A percentile compares a stretch with the other conserved stretches of the same genome.
Evolutionary conservation across 2,888 invertebrate species (phyloP).

Genomic region (Xestia ashworthii): DNA sequence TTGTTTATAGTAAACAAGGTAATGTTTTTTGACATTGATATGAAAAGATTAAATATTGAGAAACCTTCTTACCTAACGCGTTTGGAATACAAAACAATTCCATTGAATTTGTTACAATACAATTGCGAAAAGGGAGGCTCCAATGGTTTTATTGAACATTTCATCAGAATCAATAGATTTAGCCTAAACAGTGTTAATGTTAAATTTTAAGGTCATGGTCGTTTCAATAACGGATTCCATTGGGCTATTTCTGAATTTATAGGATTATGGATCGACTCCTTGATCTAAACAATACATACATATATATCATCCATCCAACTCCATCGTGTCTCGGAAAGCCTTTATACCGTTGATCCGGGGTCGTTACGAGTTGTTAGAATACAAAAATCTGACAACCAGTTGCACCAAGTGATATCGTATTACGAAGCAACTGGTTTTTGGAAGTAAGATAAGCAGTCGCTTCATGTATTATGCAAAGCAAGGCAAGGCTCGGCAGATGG

Average conservation of each 20-base stretch:
- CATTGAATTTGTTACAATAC: slow-evolving; percentile 14
- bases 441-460: neutral
- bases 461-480: neutral
- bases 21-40: neutral
- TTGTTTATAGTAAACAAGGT: slow-evolving; percentile 6
- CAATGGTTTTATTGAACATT: slow-evolving; percentile 28
- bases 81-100: slow-evolving; percentile 27
- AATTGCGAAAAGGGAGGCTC: slow-evolving; percentile 5
- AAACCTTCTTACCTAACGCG: slow-evolving; percentile 5
- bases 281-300: neutral
- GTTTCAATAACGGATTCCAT: neutral
- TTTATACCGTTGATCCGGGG: neutral
- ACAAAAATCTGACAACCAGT: neutral
- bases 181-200: slow-evolving; percentile 12
- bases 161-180: slow-evolving; percentile 25
- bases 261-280: neutral
- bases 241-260: neutral
- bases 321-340: neutral
- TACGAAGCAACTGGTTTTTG: neutral
- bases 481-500: neutral
- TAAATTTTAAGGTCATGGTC: neutral
- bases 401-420: neutral
- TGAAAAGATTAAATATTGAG: slow-evolving; percentile 12
- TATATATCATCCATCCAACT: neutral
- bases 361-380: neutral